Evolutionary conservation across 2,113 vertebrate species (phyloP).

Genomic region (Alaudala cheleensis): DNA sequence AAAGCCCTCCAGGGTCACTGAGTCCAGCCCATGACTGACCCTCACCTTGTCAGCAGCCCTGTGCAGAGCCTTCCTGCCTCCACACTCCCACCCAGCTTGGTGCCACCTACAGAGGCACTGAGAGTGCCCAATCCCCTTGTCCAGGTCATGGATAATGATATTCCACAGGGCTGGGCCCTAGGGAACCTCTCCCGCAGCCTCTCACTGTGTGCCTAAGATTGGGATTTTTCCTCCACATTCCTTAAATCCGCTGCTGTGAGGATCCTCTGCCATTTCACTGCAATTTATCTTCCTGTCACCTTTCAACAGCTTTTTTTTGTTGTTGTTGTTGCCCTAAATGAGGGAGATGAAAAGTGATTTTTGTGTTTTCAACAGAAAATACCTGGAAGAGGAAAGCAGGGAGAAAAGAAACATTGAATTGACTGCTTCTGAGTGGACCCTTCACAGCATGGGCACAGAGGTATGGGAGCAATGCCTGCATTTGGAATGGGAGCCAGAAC

Average conservation of each 20-base stretch:
- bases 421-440: constrained; percentile 82
- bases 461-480: constrained; percentile 66
- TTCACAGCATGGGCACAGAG: constrained; percentile 77
- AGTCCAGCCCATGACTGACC: not conserved
- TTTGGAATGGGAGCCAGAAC: not conserved
- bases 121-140: fast-evolving
- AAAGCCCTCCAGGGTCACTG: not conserved
- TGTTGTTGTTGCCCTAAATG: not conserved
- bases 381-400: constrained; percentile 88
- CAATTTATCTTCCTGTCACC: not conserved
- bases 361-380: constrained; percentile 73
- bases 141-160: not conserved
- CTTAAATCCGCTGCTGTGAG: not conserved
- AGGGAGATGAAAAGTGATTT: not conserved
- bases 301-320: not conserved
- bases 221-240: not conserved
- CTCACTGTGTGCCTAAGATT: not conserved
- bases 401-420: constrained; percentile 84
- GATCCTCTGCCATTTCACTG: not conserved
- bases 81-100: not conserved
- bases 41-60: not conserved
- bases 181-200: not conserved
- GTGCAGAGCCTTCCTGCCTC: not conserved
- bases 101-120: not conserved
- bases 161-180: not conserved